Evolutionary conservation across 2,113 vertebrate species (phyloP).

Genomic region (Triplophysa siluroides): DNA sequence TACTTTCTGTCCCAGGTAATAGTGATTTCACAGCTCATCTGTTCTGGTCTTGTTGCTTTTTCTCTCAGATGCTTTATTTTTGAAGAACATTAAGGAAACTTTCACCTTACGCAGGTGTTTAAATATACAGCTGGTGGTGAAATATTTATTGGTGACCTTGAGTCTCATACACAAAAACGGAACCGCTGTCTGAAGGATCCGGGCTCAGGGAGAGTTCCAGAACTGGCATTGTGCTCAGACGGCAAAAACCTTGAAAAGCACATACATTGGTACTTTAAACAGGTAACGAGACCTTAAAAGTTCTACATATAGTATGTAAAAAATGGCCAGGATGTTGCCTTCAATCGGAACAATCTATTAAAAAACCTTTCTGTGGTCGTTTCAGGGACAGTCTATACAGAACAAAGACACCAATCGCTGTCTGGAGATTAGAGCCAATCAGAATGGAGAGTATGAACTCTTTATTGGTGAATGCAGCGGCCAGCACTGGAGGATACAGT

Average conservation of each 20-base stretch:
- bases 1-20: conserved; percentile 57
- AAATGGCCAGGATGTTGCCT: background rate
- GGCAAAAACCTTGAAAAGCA: conserved; percentile 53
- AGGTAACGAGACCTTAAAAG: conserved; percentile 55
- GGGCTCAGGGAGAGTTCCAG: conserved; percentile 44
- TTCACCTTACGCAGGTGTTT: conserved; percentile 49
- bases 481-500: conserved; percentile 71
- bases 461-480: conserved; percentile 64
- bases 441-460: conserved; percentile 40
- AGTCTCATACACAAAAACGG: conserved; percentile 56
- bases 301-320: background rate
- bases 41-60: no score
- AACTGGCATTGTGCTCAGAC: conserved; percentile 58
- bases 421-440: conserved; percentile 56
- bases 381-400: conserved; percentile 63
- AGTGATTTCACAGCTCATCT: background rate
- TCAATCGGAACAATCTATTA: background rate
- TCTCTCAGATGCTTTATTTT: background rate
- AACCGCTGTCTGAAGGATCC: conserved; percentile 68
- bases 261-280: conserved; percentile 73
- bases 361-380: background rate
- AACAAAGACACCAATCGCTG: conserved; percentile 71
- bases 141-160: conserved; percentile 60
- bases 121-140: conserved; percentile 56
- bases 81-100: background rate